These are phyloP conservation scores for Hyperoplus immaculatus DNA, from an alignment of 2,797 vertebrate genomes.

Conservation along the genomic window DNA sequence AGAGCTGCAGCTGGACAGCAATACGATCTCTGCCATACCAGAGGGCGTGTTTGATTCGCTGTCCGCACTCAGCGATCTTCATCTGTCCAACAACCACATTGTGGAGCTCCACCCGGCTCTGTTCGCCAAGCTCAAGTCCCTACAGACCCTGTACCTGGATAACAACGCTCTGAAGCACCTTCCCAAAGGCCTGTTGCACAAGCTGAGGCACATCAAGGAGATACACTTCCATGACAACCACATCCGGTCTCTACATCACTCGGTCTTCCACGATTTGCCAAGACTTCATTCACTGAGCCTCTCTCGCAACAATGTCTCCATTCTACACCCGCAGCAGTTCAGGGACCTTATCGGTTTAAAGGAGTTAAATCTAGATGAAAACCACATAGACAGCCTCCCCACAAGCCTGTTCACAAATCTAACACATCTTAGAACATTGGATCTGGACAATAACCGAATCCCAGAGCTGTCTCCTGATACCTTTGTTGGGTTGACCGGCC, in stretches of 20 bases:
- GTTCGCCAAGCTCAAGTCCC: constrained; percentile 61
- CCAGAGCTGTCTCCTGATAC: constrained; percentile 32
- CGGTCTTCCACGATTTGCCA: constrained; percentile 59
- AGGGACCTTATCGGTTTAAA: constrained; percentile 51
- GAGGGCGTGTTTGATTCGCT: constrained; percentile 59
- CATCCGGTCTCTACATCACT: constrained; percentile 53
- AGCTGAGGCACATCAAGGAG: constrained; percentile 59
- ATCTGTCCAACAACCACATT: constrained; percentile 76
- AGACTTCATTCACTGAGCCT: constrained; percentile 61
- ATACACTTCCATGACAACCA: constrained; percentile 72
- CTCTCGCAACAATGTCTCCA: constrained; percentile 61
- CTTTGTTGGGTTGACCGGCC: constrained; percentile 46
- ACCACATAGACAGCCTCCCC: constrained; percentile 62
- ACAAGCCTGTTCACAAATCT: constrained; percentile 54
- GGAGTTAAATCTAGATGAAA: constrained; percentile 68
- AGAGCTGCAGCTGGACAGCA: constrained; percentile 77
- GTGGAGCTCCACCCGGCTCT: constrained; percentile 44
- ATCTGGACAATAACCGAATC: constrained; percentile 70
- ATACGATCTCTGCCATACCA: constrained; percentile 64
- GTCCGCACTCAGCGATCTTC: constrained; percentile 65
- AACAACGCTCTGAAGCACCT: constrained; percentile 67
- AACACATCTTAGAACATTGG: constrained; percentile 50
- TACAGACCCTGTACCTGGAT: constrained; percentile 70
- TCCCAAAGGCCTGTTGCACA: constrained; percentile 59
- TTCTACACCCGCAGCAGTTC: constrained; percentile 61